Base-by-base conservation (phyloP, 2,113 vertebrate species). In the Tetrao urogallus region DNA sequence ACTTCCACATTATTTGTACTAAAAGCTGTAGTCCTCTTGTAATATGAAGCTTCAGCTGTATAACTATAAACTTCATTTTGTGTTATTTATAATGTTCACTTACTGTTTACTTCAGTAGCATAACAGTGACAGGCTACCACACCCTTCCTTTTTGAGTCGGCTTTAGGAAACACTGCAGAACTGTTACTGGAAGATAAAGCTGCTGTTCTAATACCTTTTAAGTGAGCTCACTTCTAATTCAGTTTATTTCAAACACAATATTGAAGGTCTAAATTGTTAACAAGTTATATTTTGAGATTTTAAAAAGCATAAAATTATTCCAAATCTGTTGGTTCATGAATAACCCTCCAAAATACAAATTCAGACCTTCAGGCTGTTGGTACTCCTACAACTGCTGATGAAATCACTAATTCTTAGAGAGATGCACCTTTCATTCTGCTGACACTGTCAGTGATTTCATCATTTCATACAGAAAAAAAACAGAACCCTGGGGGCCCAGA, bases 71-170 rank as follows among this genome's bases (percentile, higher is more conserved):
- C 6, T 80, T 94, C 45, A 40, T 83, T 96, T 89, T 75, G 67
- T 91, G 56, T 88, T 97, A 77, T 95, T 93, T 94, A 50, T 71
- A 86, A 67, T 27, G 22, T 91, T 96, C 87, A 61, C 77, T 87
- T 82, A 96, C 20, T 67, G 56, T 94, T 95, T 80, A 86, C 86
- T 82, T 90, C 72, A 87, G 90, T 85, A 56, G 91, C 69, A 2
- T 74, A 88, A 69, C 87, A 87, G 73, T 79, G 82, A 92, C 90
- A 94, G 88, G 54, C 85, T 75, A 95, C 97, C 96, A 96, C 96
- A 48, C 96, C 97, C 97, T 97, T 97, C 97, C 97, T 97, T 96
- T 94, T 90, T 90, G 88, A 91, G 70, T 87, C 77, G 82, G 0
- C 57, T 57, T 96, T 81, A 80, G 81, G 69, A 89, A 84, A 91